Percentiles rank a stretch among this genome's conserved stretches.
These are phyloP conservation scores for Drosophila sproati DNA, from an alignment of 1,140 invertebrate genomes.

Conservation along the genomic window DNA sequence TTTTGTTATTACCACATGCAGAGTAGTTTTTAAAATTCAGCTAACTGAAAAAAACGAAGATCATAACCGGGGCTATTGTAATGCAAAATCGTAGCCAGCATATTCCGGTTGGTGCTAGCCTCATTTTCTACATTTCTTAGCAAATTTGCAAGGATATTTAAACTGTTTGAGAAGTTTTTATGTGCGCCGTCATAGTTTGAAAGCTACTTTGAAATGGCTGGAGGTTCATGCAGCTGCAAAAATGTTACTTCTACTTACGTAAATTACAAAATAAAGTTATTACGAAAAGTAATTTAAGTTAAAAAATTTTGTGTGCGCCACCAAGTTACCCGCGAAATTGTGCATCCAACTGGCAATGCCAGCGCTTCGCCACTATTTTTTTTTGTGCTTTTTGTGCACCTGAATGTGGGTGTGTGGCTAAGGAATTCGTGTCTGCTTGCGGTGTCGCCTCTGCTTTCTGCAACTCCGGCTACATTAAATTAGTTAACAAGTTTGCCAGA, in stretches of 20 bases:
- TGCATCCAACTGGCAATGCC: constrained; percentile 72
- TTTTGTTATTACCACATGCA: constrained; percentile 46
- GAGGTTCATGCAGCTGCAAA: constrained; percentile 79
- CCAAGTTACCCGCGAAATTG: constrained; percentile 62
- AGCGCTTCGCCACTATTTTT: constrained; percentile 3
- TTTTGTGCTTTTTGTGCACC: constrained; percentile 21
- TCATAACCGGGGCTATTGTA: constrained; percentile 25
- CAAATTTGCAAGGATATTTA: constrained; percentile 76
- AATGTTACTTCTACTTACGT: constrained; percentile 83
- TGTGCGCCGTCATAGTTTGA: constrained; percentile 80
- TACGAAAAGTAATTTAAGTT: constrained; percentile 83
- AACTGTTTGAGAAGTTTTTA: constrained; percentile 67
- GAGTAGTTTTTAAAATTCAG: constrained; percentile 23
- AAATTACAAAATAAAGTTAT: constrained; percentile 83
- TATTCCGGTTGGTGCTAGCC: constrained; percentile 28
- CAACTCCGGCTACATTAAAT: constrained; percentile 52
- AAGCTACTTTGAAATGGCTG: constrained; percentile 70
- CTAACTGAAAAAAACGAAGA: neutral
- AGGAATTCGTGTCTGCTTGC: constrained; percentile 45
- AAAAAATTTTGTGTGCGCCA: constrained; percentile 76
- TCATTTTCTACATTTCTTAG: constrained; percentile 52
- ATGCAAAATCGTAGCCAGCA: constrained; percentile 42
- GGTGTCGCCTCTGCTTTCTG: constrained; percentile 27
- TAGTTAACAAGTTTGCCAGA: constrained; percentile 71
- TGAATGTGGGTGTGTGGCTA: constrained; percentile 44